A percentile compares a stretch with the other conserved stretches of the same genome.
Evolutionary conservation across 64 coral and sea anemone species (phyloP).

Genomic region (Anthopleura sola): DNA sequence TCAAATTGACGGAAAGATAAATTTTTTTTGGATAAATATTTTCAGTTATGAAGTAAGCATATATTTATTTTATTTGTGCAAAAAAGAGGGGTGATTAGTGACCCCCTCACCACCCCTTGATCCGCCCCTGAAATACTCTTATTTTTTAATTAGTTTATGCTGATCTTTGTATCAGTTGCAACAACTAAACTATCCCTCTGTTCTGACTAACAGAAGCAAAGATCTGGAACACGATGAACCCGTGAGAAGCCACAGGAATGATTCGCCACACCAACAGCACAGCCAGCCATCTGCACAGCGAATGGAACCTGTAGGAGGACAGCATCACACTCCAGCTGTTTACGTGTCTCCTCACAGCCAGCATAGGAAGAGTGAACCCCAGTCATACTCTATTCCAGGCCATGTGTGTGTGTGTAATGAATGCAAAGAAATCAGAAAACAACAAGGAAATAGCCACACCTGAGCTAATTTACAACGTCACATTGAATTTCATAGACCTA

Average conservation of each 20-base stretch:
- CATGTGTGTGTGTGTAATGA: not conserved
- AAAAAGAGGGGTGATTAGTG: too few species aligned
- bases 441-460: not conserved
- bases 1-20: too few species aligned
- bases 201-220: not conserved
- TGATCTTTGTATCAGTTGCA: too few species aligned
- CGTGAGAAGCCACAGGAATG: not conserved
- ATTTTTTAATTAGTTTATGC: too few species aligned
- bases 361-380: not conserved
- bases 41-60: too few species aligned
- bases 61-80: too few species aligned
- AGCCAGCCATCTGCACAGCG: not conserved
- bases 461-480: not conserved
- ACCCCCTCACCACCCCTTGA: too few species aligned
- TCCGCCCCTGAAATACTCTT: too few species aligned
- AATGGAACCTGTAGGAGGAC: not conserved
- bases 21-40: too few species aligned
- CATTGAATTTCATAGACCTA: too few species aligned
- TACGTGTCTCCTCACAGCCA: not conserved
- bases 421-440: not conserved
- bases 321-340: not conserved
- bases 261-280: not conserved
- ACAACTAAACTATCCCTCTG: not conserved
- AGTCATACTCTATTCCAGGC: not conserved
- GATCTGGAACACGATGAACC: not conserved